Base-by-base conservation (phyloP, 64 coral and sea anemone species). In the Montipora efflorescens region DNA sequence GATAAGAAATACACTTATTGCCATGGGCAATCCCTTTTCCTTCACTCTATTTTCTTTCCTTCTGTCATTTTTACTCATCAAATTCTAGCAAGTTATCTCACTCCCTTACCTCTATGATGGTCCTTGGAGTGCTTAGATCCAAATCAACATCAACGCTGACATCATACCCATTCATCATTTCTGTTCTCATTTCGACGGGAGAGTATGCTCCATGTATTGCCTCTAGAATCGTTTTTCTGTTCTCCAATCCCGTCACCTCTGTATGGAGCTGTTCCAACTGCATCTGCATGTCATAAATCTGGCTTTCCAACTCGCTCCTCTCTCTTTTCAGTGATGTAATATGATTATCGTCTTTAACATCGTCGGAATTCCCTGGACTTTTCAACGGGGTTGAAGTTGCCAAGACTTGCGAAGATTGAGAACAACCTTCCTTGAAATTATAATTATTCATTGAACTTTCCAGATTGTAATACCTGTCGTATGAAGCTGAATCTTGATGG, bases 221-320 rank as follows among this genome's bases (percentile, higher is more conserved):
- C 59, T 75, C 88, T 4, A 88, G 48, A 47, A 95, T 47, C 28
- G 59, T 84, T 52, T 95, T 95, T 58, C 83, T 80, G 43, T 95
- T 91, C 28, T 95, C 96, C 62, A 95, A 7, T 77, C 83, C 79
- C 43, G 67, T 92, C 15, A 98, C 93, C 68, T 98, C 90, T 5
- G 89, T 73, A 61, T 98, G 93, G 19, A 98, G 46, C 59, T 57
- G 89, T 67, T 83, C 92, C 47, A 98, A 20, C 8, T 91, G 82
- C 11, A 58, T 80, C 44, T 85, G 89, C 57, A 98, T 28, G 43
- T 92, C 89, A 19, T 22, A 91, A 11, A 98, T 92, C 74, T 98
- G 89, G 59, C 77, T 82, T 50, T 98, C 88, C 3, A 98, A 74
- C 58, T 98, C 89, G 4, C 43, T 81, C 73, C 81, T 95, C 51